Percentiles rank a stretch among this genome's conserved stretches.
phyloP scores from a whole-genome alignment of 2,888 invertebrate species.

The Iselma pallidipennis region DNA sequence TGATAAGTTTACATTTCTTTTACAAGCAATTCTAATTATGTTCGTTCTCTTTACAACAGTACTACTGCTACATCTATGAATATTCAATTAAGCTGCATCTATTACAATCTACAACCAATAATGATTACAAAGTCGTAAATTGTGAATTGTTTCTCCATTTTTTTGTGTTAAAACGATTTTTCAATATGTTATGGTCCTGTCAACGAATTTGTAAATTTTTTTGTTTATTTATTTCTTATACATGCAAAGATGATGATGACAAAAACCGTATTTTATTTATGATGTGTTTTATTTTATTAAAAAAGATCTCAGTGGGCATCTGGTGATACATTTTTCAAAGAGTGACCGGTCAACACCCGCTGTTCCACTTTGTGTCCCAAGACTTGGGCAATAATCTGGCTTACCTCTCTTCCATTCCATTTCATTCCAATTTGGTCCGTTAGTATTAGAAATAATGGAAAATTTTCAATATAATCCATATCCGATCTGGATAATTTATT shows the following conservation, averaged over 20 bases:
- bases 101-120: slow-evolving; percentile 51
- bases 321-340: slow-evolving; percentile 33
- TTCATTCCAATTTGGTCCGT: background rate
- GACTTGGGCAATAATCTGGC: background rate
- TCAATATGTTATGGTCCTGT: too few relatives aligned
- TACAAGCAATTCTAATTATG: slow-evolving; percentile 54
- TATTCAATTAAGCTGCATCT: slow-evolving; percentile 53
- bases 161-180: too few relatives aligned
- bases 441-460: background rate
- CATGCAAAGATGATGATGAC: too few relatives aligned
- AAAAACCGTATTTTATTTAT: too few relatives aligned
- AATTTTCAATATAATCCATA: too few relatives aligned
- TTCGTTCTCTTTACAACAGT: slow-evolving; percentile 45
- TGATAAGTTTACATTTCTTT: slow-evolving; percentile 11
- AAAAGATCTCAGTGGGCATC: slow-evolving; percentile 26
- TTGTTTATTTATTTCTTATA: too few relatives aligned
- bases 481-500: too few relatives aligned
- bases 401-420: too few relatives aligned
- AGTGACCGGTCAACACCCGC: slow-evolving; percentile 4
- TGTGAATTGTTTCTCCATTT: background rate
- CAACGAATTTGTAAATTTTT: too few relatives aligned
- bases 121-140: slow-evolving; percentile 43
- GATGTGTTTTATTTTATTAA: background rate
- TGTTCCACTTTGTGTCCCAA: background rate
- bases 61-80: slow-evolving; percentile 50